Evolutionary conservation across 2,888 invertebrate genomes (phyloP).

Genomic region (Campoplex capitator): DNA sequence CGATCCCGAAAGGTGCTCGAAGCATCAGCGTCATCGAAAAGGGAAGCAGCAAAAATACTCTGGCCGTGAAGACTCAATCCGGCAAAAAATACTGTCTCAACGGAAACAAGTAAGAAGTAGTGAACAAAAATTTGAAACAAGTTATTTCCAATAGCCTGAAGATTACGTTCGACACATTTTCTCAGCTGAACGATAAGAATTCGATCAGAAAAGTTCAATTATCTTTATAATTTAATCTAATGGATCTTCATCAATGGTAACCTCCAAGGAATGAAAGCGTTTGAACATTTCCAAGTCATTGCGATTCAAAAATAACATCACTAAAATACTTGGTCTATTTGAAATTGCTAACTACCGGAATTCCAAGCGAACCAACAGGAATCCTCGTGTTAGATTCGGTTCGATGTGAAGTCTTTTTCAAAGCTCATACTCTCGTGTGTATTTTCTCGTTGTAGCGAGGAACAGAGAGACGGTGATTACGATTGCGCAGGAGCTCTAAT

Average conservation of each 20-base stretch:
- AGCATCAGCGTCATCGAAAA: constrained; percentile 92
- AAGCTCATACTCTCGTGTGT: too few relatives aligned
- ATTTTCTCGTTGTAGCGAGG: constrained; percentile 23
- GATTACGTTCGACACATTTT: too few relatives aligned
- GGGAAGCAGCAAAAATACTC: constrained; percentile 86
- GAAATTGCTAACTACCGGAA: too few relatives aligned
- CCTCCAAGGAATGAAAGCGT: too few relatives aligned
- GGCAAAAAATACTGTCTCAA: constrained; percentile 91
- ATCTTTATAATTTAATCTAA: too few relatives aligned
- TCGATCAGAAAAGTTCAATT: neutral
- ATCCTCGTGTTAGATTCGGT: neutral
- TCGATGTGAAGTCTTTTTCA: neutral
- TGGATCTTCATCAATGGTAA: too few relatives aligned
- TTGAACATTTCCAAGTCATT: too few relatives aligned
- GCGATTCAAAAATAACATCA: too few relatives aligned
- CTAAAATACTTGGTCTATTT: too few relatives aligned
- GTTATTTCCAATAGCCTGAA: neutral
- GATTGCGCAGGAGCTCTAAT: constrained; percentile 92
- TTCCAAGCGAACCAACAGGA: neutral
- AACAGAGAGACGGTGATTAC: constrained; percentile 91
- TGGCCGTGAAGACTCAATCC: constrained; percentile 91
- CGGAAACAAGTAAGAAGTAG: constrained; percentile 88
- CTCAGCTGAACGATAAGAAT: neutral
- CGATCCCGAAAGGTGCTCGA: constrained; percentile 91
- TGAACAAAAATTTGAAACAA: neutral